These are phyloP conservation scores for Drosophila tsacasi DNA, from an alignment of 1,140 invertebrate genomes.

Conservation along the genomic window DNA sequence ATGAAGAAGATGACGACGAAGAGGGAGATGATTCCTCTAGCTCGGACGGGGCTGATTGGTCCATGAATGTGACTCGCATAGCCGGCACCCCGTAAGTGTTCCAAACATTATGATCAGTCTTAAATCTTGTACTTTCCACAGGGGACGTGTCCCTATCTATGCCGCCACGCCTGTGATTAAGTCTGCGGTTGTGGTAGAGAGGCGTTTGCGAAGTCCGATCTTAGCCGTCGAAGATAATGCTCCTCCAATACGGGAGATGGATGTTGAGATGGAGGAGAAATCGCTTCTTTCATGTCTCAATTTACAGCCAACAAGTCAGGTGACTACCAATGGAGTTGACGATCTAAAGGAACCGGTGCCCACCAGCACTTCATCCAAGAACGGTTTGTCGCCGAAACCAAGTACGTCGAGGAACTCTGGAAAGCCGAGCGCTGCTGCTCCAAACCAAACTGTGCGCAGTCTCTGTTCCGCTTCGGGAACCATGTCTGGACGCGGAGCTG, in stretches of 20 bases:
- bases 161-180: background rate
- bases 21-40: constrained; percentile 13
- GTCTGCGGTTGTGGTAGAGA: background rate
- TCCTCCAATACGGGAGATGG: background rate
- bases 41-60: constrained; percentile 44
- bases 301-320: background rate
- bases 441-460: background rate
- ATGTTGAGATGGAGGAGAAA: background rate
- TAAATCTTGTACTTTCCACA: background rate
- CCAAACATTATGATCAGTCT: background rate
- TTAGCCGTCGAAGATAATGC: too few species aligned
- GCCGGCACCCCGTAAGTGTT: constrained; percentile 35
- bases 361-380: background rate
- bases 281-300: background rate
- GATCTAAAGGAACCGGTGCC: background rate
- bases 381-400: background rate
- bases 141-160: background rate
- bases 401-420: background rate
- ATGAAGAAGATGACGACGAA: background rate
- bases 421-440: background rate
- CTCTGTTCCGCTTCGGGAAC: background rate
- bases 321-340: background rate
- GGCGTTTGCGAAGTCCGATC: background rate
- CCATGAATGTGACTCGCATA: constrained; percentile 37
- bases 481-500: background rate